Percentiles rank a stretch among this genome's conserved stretches.
phyloP scores from a whole-genome alignment of 2,888 invertebrate species.

The Hydroisotoma schaefferi region DNA sequence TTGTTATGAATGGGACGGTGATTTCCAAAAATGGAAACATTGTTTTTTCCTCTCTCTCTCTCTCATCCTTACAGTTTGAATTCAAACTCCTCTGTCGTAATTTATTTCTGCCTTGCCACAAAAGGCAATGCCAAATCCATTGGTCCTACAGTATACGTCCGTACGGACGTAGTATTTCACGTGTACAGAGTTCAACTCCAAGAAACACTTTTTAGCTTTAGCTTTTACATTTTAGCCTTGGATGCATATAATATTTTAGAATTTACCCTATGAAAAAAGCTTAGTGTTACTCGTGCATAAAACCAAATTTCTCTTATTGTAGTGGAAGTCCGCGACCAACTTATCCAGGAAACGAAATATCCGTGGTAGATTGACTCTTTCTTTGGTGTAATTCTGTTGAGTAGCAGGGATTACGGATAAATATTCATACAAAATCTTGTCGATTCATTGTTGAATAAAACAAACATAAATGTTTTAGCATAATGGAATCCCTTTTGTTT shows the following conservation, averaged over 20 bases:
- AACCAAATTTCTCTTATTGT: too few relatives aligned
- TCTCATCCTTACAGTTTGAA: slow-evolving; percentile 8
- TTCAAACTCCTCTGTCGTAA: slow-evolving; percentile 15
- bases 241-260: too few relatives aligned
- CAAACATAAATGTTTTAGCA: neutral
- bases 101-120: slow-evolving; percentile 39
- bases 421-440: neutral
- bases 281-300: too few relatives aligned
- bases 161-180: too few relatives aligned
- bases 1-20: slow-evolving; percentile 37
- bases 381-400: too few relatives aligned
- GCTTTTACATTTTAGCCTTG: too few relatives aligned
- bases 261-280: too few relatives aligned
- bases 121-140: slow-evolving; percentile 24
- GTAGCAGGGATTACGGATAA: neutral
- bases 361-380: too few relatives aligned
- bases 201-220: too few relatives aligned
- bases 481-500: slow-evolving; percentile 5
- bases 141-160: slow-evolving; percentile 6
- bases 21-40: slow-evolving; percentile 39
- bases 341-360: neutral
- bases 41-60: slow-evolving; percentile 28
- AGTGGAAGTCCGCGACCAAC: too few relatives aligned
- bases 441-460: slow-evolving; percentile 9
- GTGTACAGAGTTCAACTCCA: too few relatives aligned